Evolutionary conservation across 64 coral and sea anemone species (phyloP).

Genomic region (Porites lutea): DNA sequence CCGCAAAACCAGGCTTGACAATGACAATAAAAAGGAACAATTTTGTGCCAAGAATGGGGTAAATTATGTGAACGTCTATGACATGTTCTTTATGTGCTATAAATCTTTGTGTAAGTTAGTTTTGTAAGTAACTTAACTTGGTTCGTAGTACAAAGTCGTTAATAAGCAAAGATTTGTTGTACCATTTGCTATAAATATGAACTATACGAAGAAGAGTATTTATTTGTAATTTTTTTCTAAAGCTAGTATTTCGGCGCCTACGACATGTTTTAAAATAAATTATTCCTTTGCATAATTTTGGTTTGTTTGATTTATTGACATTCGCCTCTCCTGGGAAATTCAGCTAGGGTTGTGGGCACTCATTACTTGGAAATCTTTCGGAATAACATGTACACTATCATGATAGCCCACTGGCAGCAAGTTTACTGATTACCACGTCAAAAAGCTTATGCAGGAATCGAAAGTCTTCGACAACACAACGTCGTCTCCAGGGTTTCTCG

Average conservation of each 20-base stretch:
- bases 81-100: background rate
- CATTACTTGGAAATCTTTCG: too few relatives aligned
- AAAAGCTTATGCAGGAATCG: too few relatives aligned
- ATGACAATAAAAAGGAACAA: too few relatives aligned
- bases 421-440: too few relatives aligned
- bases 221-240: slow-evolving; percentile 15
- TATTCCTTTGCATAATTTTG: background rate
- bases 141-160: slow-evolving; percentile 28
- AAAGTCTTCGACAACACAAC: too few relatives aligned
- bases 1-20: too few relatives aligned
- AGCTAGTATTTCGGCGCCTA: background rate
- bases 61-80: background rate
- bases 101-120: background rate
- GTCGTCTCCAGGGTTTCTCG: too few relatives aligned
- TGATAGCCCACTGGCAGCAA: too few relatives aligned
- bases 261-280: slow-evolving; percentile 2
- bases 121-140: slow-evolving; percentile 33
- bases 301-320: background rate
- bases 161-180: slow-evolving; percentile 20
- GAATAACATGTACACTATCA: too few relatives aligned
- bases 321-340: background rate
- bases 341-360: too few relatives aligned
- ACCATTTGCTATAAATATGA: slow-evolving; percentile 29
- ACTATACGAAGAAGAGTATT: background rate
- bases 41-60: background rate